These are phyloP conservation scores for Pachymerium ferrugineum DNA, from an alignment of 2,888 invertebrate genomes.

Conservation along the genomic window DNA sequence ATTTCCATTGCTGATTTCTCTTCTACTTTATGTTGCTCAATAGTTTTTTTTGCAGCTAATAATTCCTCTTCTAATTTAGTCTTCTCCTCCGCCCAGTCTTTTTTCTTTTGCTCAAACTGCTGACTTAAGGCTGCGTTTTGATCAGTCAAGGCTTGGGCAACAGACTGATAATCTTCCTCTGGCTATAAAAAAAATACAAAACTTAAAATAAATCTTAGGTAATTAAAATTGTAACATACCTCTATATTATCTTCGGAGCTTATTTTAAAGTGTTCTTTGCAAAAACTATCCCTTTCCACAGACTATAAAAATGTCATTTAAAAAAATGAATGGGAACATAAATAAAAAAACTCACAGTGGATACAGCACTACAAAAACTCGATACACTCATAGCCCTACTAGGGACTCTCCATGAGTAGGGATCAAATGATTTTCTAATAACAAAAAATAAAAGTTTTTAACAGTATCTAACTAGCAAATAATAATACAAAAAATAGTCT, in stretches of 20 bases:
- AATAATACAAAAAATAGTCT: constrained; percentile 30
- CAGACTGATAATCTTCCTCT: not conserved
- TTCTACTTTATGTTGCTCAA: not conserved
- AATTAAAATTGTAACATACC: not conserved
- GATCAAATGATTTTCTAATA: constrained; percentile 29
- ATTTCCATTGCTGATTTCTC: not conserved
- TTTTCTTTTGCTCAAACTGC: not conserved
- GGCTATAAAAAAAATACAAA: not conserved
- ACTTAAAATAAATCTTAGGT: not conserved
- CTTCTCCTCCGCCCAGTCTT: not conserved
- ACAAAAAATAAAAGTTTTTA: not conserved
- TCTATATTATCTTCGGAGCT: not conserved
- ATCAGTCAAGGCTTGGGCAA: not conserved
- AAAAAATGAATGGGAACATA: not conserved
- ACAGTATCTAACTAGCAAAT: not conserved
- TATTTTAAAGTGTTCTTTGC: not conserved
- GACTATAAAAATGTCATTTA: not conserved
- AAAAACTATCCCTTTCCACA: constrained; percentile 6
- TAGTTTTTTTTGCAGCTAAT: not conserved
- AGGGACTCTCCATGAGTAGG: constrained; percentile 30
- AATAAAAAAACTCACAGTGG: not conserved
- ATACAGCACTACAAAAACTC: constrained; percentile 33
- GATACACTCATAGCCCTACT: constrained; percentile 33
- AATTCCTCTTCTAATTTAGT: not conserved
- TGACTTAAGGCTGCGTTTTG: not conserved